phyloP scores from a whole-genome alignment of 1,140 invertebrate species.

The Andrena cerasifolii region DNA sequence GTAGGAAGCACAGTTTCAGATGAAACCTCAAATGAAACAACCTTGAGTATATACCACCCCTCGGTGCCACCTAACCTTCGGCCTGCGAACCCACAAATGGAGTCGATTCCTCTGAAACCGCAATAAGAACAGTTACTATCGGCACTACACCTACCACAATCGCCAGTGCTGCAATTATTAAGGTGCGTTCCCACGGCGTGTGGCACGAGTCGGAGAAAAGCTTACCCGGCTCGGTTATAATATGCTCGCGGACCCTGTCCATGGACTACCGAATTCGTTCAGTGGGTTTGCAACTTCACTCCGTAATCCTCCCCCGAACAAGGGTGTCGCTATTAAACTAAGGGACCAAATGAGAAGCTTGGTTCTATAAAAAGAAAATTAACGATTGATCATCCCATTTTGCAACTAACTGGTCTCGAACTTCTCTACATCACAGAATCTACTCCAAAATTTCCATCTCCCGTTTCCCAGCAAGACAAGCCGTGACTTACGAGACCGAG shows the following conservation, averaged over 20 bases:
- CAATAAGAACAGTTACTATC: conserved; percentile 18
- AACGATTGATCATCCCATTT: not conserved
- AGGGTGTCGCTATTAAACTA: not conserved
- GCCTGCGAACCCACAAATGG: conserved; percentile 16
- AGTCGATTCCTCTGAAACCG: conserved; percentile 30
- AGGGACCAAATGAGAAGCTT: not conserved
- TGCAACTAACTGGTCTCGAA: not conserved
- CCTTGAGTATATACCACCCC: not conserved
- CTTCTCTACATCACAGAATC: too few species aligned
- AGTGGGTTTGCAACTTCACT: conserved; percentile 12
- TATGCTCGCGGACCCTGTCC: too few species aligned
- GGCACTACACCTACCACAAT: conserved; percentile 14
- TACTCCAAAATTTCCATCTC: too few species aligned
- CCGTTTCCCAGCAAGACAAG: too few species aligned
- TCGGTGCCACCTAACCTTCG: not conserved
- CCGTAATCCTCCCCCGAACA: not conserved
- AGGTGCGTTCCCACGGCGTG: too few species aligned
- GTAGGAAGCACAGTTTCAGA: not conserved
- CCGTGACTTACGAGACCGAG: too few species aligned
- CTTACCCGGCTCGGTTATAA: too few species aligned
- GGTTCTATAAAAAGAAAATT: not conserved
- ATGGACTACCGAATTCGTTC: too few species aligned
- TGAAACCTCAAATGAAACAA: conserved; percentile 16
- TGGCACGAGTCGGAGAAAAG: too few species aligned
- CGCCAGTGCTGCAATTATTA: conserved; percentile 4